Evolutionary conservation across 1,140 invertebrate genomes (phyloP), one percentile per base, ranked within the genome.

Genomic region (Homalodisca vitripennis): DNA sequence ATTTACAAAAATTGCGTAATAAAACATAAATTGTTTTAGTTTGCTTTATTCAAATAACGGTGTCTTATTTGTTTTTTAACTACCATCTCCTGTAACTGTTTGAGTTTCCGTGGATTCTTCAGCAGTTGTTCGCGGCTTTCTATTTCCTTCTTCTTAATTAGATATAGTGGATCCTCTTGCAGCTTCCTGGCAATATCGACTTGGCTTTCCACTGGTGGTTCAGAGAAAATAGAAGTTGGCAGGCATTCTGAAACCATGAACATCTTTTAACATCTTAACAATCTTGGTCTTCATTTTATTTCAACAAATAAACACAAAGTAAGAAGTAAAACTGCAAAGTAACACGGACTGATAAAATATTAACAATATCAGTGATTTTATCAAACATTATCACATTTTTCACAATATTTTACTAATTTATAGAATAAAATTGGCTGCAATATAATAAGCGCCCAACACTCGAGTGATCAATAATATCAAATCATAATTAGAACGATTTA

Each of bases 41-140:
- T n/a, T n/a, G n/a, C n/a, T n/a, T n/a, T n/a, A n/a, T n/a, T n/a
- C n/a, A n/a, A n/a, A n/a, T n/a, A n/a, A n/a, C n/a, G n/a, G n/a
- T n/a, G n/a, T n/a, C n/a, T n/a, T n/a, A n/a, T n/a, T n/a, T n/a
- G n/a, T n/a, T n/a, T n/a, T n/a, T n/a, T n/a, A n/a, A n/a, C n/a
- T n/a, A 95, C 85, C 74, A 94, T 81, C 75, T 92, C 85, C 76
- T 92, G 86, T 1, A 96, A 78, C 79, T 92, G 88, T 74, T 93
- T 93, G 71, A 95, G 81, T 79, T 93, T 93, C 0, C 96, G 84
- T n/a, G 94, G 94, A 86, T 96, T 97, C 73, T 93, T 89, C 6
- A 96, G 77, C 26, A 96, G 80, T 73, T 92, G 88, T 63, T 86
- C 86, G 47, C 89, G 81, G 0, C 88, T 88, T 81, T 95, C 93